phyloP scores from a whole-genome alignment of 2,888 invertebrate genomes.

The Agrypnus murinus region DNA sequence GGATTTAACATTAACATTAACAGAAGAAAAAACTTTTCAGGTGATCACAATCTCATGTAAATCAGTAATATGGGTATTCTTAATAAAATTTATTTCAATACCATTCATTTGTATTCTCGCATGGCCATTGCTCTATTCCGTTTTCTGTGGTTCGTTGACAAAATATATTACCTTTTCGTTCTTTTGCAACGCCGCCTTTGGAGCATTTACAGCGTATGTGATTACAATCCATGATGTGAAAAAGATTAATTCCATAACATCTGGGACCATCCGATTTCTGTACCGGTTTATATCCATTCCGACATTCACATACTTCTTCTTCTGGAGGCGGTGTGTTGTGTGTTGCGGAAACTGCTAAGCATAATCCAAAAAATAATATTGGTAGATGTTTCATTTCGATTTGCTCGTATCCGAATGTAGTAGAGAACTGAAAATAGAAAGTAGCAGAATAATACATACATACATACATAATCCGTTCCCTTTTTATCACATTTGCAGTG shows the following conservation, averaged over 20 bases:
- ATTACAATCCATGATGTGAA: slow-evolving; percentile 53
- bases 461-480: too few relatives aligned
- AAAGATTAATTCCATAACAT: slow-evolving; percentile 48
- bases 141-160: slow-evolving; percentile 36
- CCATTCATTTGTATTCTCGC: slow-evolving; percentile 47
- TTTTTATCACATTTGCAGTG: too few relatives aligned
- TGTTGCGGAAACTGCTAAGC: slow-evolving; percentile 1
- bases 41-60: background rate
- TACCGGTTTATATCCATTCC: slow-evolving; percentile 51
- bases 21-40: background rate
- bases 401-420: background rate
- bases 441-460: too few relatives aligned
- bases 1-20: too few relatives aligned
- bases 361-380: background rate
- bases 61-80: slow-evolving; percentile 34
- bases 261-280: slow-evolving; percentile 37
- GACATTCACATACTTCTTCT: slow-evolving; percentile 49
- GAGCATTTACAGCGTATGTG: slow-evolving; percentile 53
- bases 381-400: background rate
- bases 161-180: slow-evolving; percentile 41
- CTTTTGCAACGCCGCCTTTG: slow-evolving; percentile 41
- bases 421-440: slow-evolving; percentile 11
- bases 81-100: slow-evolving; percentile 35
- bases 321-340: slow-evolving; percentile 10
- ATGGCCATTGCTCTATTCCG: slow-evolving; percentile 42